These are phyloP conservation scores for Anarsia innoxiella DNA, from an alignment of 2,888 invertebrate genomes.

Conservation along the genomic window DNA sequence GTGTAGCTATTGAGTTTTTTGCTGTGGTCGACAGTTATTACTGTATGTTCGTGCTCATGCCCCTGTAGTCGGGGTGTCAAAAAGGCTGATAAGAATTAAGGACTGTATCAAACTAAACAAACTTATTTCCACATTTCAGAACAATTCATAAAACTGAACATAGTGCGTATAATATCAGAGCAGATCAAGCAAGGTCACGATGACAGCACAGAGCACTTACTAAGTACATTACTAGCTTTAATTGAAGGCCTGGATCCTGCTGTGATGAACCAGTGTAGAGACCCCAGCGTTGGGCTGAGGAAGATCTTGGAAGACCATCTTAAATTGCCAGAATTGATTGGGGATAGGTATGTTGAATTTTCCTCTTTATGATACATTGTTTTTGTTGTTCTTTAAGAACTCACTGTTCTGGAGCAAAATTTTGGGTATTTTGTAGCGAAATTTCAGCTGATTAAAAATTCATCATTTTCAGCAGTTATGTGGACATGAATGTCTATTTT, in stretches of 20 bases:
- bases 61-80: too few species aligned
- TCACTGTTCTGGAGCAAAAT: too few species aligned
- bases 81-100: too few species aligned
- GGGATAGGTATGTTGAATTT: slow-evolving; percentile 22
- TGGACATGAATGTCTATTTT: too few species aligned
- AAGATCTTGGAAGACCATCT: slow-evolving; percentile 33
- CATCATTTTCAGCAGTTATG: too few species aligned
- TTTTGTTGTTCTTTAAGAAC: too few species aligned
- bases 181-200: slow-evolving; percentile 35
- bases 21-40: too few species aligned
- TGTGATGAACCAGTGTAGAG: slow-evolving; percentile 34
- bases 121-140: slow-evolving; percentile 39
- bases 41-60: too few species aligned
- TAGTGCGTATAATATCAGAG: slow-evolving; percentile 33
- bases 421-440: too few species aligned
- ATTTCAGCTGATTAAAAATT: too few species aligned
- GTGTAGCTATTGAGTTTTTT: too few species aligned
- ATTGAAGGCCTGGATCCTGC: slow-evolving; percentile 27
- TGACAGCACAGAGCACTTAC: slow-evolving; percentile 45
- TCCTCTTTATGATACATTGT: not conserved
- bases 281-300: slow-evolving; percentile 32
- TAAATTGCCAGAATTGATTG: slow-evolving; percentile 31
- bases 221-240: slow-evolving; percentile 38
- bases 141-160: slow-evolving; percentile 38
- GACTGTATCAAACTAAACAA: too few species aligned